Percentiles rank a stretch among this genome's conserved stretches.
Evolutionary conservation across 2,888 invertebrate genomes (phyloP).

Genomic region (Cantharis rufa): DNA sequence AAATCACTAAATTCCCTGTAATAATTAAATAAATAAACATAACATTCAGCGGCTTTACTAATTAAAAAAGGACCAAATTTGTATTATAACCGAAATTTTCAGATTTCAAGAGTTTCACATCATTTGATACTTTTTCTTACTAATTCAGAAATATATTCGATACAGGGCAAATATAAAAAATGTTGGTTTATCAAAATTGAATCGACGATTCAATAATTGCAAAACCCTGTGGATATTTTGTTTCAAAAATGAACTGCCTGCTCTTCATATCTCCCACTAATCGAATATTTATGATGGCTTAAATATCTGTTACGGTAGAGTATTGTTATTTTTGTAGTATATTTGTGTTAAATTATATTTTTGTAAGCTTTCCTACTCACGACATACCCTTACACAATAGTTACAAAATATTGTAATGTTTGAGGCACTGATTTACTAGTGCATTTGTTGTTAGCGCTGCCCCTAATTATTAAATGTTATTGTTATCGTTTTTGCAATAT

Average conservation of each 20-base stretch:
- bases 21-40: slow-evolving; percentile 3
- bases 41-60: slow-evolving; percentile 15
- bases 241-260: slow-evolving; percentile 8
- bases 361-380: slow-evolving; percentile 35
- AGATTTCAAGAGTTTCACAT: slow-evolving; percentile 1
- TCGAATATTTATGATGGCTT: slow-evolving; percentile 24
- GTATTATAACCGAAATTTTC: slow-evolving; percentile 10
- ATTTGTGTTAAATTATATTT: slow-evolving; percentile 37
- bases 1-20: slow-evolving; percentile 25
- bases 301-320: slow-evolving; percentile 33
- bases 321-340: slow-evolving; percentile 34
- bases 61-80: slow-evolving; percentile 27
- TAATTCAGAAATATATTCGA: background rate
- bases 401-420: slow-evolving; percentile 20
- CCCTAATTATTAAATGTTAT: slow-evolving; percentile 28
- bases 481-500: slow-evolving; percentile 29
- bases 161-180: background rate
- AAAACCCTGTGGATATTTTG: background rate
- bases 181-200: slow-evolving; percentile 12
- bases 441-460: slow-evolving; percentile 29
- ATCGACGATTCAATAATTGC: background rate
- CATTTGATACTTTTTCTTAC: background rate
- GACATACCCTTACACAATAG: background rate
- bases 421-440: slow-evolving; percentile 25
- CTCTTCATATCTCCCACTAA: slow-evolving; percentile 16